Evolutionary conservation across 2,797 vertebrate species (phyloP).

Genomic region (Alfaro cultratus): DNA sequence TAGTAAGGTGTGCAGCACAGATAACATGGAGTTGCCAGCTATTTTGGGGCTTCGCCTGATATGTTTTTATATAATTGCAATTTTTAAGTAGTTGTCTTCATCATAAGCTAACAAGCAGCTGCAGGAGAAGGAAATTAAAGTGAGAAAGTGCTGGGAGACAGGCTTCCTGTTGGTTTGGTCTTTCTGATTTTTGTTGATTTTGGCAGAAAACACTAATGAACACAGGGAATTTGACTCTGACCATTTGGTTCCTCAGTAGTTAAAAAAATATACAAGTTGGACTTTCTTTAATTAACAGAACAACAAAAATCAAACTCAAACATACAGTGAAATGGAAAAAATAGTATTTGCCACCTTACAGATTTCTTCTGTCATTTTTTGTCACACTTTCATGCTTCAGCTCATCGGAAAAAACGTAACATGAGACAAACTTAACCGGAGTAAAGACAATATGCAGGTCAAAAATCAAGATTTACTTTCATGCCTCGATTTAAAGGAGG

Average conservation of each 20-base stretch:
- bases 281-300: neutral
- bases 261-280: neutral
- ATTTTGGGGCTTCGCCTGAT: neutral
- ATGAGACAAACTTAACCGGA: neutral
- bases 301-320: neutral
- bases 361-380: neutral
- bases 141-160: neutral
- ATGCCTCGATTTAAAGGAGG: neutral
- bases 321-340: neutral
- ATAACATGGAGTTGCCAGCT: neutral
- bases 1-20: slow-evolving; percentile 1
- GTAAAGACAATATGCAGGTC: neutral
- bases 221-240: neutral
- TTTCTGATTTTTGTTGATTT: neutral
- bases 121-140: neutral
- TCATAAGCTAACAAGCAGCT: neutral
- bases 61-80: neutral
- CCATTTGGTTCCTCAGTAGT: neutral
- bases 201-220: neutral
- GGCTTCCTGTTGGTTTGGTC: neutral
- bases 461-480: neutral
- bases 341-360: neutral
- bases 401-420: neutral
- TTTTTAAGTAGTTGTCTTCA: neutral
- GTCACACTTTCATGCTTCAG: neutral